Conservation (phyloP, 2,888 invertebrate genomes). For the Microctonus hyperodae region DNA sequence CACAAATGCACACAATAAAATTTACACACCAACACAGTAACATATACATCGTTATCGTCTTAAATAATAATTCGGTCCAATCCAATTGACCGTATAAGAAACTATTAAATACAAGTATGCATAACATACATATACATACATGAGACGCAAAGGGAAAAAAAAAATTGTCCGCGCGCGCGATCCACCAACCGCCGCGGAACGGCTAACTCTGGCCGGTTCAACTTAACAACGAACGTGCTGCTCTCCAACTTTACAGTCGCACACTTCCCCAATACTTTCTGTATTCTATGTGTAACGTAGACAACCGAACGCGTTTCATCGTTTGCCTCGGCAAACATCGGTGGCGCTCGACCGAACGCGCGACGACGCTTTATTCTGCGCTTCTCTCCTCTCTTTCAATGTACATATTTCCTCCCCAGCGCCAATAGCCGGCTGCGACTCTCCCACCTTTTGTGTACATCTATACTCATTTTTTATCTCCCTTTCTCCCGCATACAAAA, state of each 20-base stretch:
- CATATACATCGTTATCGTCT: neutral
- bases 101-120: neutral
- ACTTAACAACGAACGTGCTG: conserved; percentile 28
- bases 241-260: conserved; percentile 32
- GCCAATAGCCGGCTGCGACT: neutral
- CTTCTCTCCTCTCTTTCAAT: conserved; percentile 9
- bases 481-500: conserved; percentile 13
- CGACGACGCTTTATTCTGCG: conserved; percentile 46
- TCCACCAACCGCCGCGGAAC: conserved; percentile 57
- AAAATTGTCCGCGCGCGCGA: conserved; percentile 32
- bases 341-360: conserved; percentile 25
- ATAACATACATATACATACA: neutral
- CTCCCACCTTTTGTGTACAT: neutral
- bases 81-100: neutral
- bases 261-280: neutral
- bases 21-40: neutral
- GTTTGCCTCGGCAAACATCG: conserved; percentile 53
- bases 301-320: conserved; percentile 47
- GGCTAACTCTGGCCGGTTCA: conserved; percentile 54
- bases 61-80: neutral
- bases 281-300: conserved; percentile 39
- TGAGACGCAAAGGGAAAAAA: neutral
- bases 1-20: neutral
- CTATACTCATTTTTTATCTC: neutral
- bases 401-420: neutral